Evolutionary conservation across 2,797 vertebrate genomes (phyloP).

Genomic region (Sebastes taczanowskii): DNA sequence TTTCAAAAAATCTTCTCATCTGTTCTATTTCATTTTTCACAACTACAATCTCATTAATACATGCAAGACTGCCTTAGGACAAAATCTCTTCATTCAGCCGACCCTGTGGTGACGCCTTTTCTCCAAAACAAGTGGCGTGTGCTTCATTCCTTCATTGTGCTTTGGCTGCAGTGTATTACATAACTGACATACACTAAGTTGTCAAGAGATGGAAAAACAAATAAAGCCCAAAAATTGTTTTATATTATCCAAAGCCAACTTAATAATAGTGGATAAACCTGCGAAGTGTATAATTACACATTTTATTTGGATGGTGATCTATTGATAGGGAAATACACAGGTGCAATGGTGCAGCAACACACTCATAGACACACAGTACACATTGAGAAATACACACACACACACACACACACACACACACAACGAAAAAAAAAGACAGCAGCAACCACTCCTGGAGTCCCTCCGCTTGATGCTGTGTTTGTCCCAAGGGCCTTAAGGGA

Average conservation of each 20-base stretch:
- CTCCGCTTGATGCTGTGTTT: slow-evolving; percentile 78
- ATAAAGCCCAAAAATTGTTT: slow-evolving; percentile 10
- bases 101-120: slow-evolving; percentile 43
- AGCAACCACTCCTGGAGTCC: slow-evolving; percentile 71
- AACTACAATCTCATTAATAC: slow-evolving; percentile 46
- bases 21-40: slow-evolving; percentile 48
- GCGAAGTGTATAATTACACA: neutral
- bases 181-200: slow-evolving; percentile 35
- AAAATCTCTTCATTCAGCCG: slow-evolving; percentile 47
- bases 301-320: neutral
- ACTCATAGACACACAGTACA: slow-evolving; percentile 32
- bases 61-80: slow-evolving; percentile 40
- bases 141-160: slow-evolving; percentile 16
- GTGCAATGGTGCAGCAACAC: slow-evolving; percentile 31
- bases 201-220: slow-evolving; percentile 23
- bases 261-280: slow-evolving; percentile 5
- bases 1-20: slow-evolving; percentile 19
- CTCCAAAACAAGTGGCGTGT: slow-evolving; percentile 38
- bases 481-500: slow-evolving; percentile 81
- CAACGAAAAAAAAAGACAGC: slow-evolving; percentile 48
- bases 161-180: slow-evolving; percentile 36
- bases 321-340: slow-evolving; percentile 18
- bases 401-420: neutral
- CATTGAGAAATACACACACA: slow-evolving; percentile 3
- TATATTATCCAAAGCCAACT: slow-evolving; percentile 5